Conservation (phyloP, 2,113 vertebrate species). For the Antigone vipio region DNA sequence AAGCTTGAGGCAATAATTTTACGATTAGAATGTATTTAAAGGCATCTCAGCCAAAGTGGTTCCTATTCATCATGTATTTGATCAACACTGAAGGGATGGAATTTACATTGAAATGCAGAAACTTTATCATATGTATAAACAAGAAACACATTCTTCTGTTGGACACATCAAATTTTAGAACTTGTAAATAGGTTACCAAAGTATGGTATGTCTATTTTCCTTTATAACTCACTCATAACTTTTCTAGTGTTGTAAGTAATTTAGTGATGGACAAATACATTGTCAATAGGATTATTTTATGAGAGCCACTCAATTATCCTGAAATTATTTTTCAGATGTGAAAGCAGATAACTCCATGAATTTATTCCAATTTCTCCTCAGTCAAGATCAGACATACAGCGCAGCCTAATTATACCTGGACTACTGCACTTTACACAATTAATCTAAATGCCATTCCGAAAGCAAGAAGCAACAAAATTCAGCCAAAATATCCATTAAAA, state of each 20-base stretch:
- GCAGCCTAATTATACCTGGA: slow-evolving; percentile 45
- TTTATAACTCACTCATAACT: background rate
- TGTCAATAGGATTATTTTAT: background rate
- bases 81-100: background rate
- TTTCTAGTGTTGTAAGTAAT: slow-evolving; percentile 1
- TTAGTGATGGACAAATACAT: background rate
- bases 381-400: slow-evolving; percentile 37
- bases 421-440: slow-evolving; percentile 17
- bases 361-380: slow-evolving; percentile 29
- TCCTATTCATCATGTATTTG: background rate
- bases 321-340: slow-evolving; percentile 40
- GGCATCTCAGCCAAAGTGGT: background rate
- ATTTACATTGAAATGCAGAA: background rate
- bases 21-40: background rate
- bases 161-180: background rate
- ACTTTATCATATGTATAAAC: background rate
- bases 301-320: slow-evolving; percentile 26
- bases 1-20: background rate
- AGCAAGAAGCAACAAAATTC: slow-evolving; percentile 1
- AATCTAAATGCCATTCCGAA: slow-evolving; percentile 1
- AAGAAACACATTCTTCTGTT: background rate
- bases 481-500: background rate
- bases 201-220: background rate
- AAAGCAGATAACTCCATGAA: slow-evolving; percentile 32
- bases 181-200: background rate